These are phyloP conservation scores for Serrognathus titanus DNA, from an alignment of 2,888 invertebrate species.

Conservation along the genomic window DNA sequence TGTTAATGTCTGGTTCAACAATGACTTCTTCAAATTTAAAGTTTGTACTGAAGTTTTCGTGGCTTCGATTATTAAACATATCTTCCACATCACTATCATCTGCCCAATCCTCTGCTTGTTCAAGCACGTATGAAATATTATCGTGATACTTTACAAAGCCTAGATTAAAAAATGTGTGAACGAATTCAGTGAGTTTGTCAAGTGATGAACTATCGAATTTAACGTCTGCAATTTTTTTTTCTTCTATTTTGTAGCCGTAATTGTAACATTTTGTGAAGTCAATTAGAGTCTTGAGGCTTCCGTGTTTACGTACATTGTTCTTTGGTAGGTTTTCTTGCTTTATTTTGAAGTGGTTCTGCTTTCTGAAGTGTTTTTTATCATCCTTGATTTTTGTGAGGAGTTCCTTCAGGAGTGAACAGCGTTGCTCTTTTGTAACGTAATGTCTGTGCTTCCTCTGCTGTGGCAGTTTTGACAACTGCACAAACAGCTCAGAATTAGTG, in stretches of 20 bases:
- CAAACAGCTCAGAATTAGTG: slow-evolving; percentile 38
- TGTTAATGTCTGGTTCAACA: slow-evolving; percentile 41
- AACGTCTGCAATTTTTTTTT: slow-evolving; percentile 32
- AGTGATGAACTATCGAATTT: slow-evolving; percentile 40
- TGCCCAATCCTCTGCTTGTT: slow-evolving; percentile 33
- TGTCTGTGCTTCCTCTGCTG: slow-evolving; percentile 26
- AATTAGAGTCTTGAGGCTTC: slow-evolving; percentile 41
- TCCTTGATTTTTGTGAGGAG: slow-evolving; percentile 34
- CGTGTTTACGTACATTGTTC: slow-evolving; percentile 11
- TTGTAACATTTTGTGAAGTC: slow-evolving; percentile 44
- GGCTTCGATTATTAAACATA: slow-evolving; percentile 25
- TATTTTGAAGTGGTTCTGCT: neutral
- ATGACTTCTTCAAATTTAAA: slow-evolving; percentile 36
- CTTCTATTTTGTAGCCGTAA: slow-evolving; percentile 39
- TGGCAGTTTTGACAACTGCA: slow-evolving; percentile 12
- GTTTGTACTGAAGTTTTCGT: neutral
- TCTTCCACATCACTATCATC: slow-evolving; percentile 34
- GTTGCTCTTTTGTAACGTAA: slow-evolving; percentile 43
- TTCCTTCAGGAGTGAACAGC: slow-evolving; percentile 43
- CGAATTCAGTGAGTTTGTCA: slow-evolving; percentile 41
- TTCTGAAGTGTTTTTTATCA: slow-evolving; percentile 14
- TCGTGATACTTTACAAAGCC: slow-evolving; percentile 43
- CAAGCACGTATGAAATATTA: slow-evolving; percentile 41
- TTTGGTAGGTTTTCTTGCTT: neutral
- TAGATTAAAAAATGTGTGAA: slow-evolving; percentile 41